These are phyloP conservation scores for Raja brachyura DNA, from an alignment of 2,113 vertebrate genomes.

Conservation along the genomic window DNA sequence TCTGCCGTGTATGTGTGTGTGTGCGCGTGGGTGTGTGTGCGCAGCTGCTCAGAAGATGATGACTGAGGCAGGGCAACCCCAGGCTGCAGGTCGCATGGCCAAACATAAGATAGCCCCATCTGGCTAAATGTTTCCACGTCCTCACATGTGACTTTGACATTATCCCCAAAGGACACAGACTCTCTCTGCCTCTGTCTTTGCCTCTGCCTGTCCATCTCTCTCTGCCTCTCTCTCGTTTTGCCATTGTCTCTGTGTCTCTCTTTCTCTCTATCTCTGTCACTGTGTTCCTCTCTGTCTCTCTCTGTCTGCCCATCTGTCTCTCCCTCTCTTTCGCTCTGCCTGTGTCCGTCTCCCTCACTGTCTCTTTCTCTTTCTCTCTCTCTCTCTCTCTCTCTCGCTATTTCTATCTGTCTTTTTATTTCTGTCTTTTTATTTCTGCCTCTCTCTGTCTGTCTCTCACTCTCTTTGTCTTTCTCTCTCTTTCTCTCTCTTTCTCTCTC, in stretches of 20 bases:
- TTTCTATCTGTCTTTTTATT: not conserved
- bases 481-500: not conserved
- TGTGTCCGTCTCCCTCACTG: not conserved
- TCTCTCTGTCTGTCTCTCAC: not conserved
- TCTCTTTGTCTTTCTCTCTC: not conserved
- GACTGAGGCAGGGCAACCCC: no score
- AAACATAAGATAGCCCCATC: not conserved
- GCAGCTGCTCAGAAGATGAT: not conserved
- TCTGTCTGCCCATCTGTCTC: not conserved
- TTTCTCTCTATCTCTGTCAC: no score
- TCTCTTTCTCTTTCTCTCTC: not conserved
- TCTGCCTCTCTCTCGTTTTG: not conserved
- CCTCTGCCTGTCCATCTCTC: not conserved
- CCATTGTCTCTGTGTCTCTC: no score
- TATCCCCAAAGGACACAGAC: not conserved
- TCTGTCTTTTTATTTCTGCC: not conserved
- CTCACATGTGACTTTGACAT: constrained; percentile 6
- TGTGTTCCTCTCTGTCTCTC: no score
- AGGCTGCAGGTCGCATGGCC: not conserved
- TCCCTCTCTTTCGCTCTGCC: not conserved
- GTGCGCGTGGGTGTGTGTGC: not conserved
- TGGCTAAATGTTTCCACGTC: not conserved
- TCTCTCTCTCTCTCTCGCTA: not conserved
- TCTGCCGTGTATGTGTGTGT: not conserved
- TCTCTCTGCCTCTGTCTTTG: no score